Conservation (phyloP, 1,140 invertebrate species). For the Rhizoglyphus robini region DNA sequence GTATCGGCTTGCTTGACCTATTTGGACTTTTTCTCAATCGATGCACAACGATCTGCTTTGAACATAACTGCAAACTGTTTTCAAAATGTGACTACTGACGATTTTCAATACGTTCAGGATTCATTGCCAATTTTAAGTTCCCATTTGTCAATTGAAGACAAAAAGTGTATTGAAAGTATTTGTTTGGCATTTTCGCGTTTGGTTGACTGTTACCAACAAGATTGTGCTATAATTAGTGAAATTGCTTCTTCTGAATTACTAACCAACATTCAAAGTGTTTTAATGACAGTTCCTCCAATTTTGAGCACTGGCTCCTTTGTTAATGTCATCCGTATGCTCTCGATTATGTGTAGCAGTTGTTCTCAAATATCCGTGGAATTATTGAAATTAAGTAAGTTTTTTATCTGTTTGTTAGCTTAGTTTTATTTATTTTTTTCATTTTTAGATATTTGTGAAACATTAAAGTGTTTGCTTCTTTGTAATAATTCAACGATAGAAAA, state of each 20-base stretch:
- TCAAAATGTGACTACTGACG: slow-evolving; percentile 77
- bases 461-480: slow-evolving; percentile 78
- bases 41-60: slow-evolving; percentile 82
- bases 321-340: slow-evolving; percentile 84
- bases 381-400: slow-evolving; percentile 57
- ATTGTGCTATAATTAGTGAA: slow-evolving; percentile 75
- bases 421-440: slow-evolving; percentile 22
- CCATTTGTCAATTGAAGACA: slow-evolving; percentile 82
- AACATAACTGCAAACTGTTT: slow-evolving; percentile 94
- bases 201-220: slow-evolving; percentile 89
- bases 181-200: slow-evolving; percentile 82
- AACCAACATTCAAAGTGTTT: slow-evolving; percentile 77
- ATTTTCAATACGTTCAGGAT: slow-evolving; percentile 79
- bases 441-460: slow-evolving; percentile 72
- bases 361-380: slow-evolving; percentile 78
- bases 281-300: slow-evolving; percentile 79
- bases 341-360: slow-evolving; percentile 84
- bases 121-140: slow-evolving; percentile 71
- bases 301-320: slow-evolving; percentile 88
- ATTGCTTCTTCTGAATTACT: slow-evolving; percentile 84
- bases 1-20: slow-evolving; percentile 88
- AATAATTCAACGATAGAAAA: slow-evolving; percentile 44
- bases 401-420: slow-evolving; percentile 13
- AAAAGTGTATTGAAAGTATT: slow-evolving; percentile 92
- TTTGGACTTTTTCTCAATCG: slow-evolving; percentile 93